Conservation (phyloP, 2,113 vertebrate genomes). For the Scomber colias region DNA sequence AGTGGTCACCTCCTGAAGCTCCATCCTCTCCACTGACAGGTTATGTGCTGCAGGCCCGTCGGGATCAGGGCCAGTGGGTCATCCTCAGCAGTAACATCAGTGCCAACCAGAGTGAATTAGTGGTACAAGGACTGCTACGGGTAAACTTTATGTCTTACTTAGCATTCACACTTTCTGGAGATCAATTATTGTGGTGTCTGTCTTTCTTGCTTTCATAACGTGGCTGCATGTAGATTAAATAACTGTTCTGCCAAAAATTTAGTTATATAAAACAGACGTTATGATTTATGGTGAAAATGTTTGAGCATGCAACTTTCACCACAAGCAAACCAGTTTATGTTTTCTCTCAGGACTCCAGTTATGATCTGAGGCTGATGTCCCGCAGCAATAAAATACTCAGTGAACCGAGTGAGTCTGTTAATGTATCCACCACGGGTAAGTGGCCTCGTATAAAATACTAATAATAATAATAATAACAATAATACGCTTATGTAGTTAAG, state of each 20-base stretch:
- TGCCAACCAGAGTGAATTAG: slow-evolving; percentile 86
- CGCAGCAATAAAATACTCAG: slow-evolving; percentile 89
- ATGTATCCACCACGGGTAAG: slow-evolving; percentile 91
- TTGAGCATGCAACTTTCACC: background rate
- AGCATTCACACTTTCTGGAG: background rate
- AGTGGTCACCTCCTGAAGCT: slow-evolving; percentile 87
- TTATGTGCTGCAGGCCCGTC: slow-evolving; percentile 90
- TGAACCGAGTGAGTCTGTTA: slow-evolving; percentile 91
- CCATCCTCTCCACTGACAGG: slow-evolving; percentile 84
- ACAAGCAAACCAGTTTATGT: background rate
- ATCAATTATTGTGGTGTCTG: no score
- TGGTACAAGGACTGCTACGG: slow-evolving; percentile 93
- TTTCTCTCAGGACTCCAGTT: slow-evolving; percentile 87
- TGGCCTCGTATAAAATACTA: background rate
- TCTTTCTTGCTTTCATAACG: no score
- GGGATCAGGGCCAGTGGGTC: slow-evolving; percentile 89
- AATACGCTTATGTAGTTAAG: background rate
- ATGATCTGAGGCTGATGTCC: slow-evolving; percentile 93
- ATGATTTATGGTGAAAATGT: background rate
- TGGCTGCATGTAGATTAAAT: background rate
- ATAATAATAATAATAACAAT: background rate
- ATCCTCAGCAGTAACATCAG: slow-evolving; percentile 87
- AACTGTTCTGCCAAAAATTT: background rate
- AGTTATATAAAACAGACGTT: background rate
- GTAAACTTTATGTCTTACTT: slow-evolving; percentile 72